These are phyloP conservation scores for Heliocidaris erythrogramma DNA, from an alignment of 35 echinoderm and acorn worm species.

Conservation along the genomic window DNA sequence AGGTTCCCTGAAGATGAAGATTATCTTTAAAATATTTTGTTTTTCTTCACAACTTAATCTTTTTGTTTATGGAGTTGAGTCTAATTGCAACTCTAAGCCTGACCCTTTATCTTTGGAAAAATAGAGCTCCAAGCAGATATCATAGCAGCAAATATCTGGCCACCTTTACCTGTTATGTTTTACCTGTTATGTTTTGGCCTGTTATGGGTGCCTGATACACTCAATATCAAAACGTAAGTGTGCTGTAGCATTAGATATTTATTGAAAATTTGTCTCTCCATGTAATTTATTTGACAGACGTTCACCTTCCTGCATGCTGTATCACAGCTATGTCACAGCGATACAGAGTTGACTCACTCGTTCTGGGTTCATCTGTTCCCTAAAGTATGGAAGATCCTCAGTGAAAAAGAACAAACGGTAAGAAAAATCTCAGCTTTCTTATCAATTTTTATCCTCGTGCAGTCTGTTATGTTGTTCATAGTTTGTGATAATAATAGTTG, in stretches of 20 bases:
- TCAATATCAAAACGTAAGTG: not conserved
- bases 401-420: constrained; percentile 92
- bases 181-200: too few species aligned
- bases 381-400: constrained; percentile 97
- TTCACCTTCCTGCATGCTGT: constrained; percentile 86
- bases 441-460: not conserved
- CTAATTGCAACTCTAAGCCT: too few species aligned
- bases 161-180: too few species aligned
- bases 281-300: constrained; percentile 67
- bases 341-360: constrained; percentile 76
- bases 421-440: not conserved
- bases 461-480: not conserved
- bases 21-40: too few species aligned
- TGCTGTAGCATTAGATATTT: too few species aligned
- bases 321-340: constrained; percentile 94
- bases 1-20: too few species aligned
- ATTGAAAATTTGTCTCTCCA: too few species aligned
- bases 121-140: too few species aligned
- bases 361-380: constrained; percentile 87
- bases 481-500: not conserved
- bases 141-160: too few species aligned
- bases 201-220: not conserved
- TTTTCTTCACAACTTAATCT: too few species aligned
- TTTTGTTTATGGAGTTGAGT: too few species aligned
- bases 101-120: too few species aligned